A percentile compares a stretch with the other conserved stretches of the same genome.
These are phyloP conservation scores for Acrossocheilus fasciatus DNA, from an alignment of 2,797 vertebrate species.

Conservation along the genomic window DNA sequence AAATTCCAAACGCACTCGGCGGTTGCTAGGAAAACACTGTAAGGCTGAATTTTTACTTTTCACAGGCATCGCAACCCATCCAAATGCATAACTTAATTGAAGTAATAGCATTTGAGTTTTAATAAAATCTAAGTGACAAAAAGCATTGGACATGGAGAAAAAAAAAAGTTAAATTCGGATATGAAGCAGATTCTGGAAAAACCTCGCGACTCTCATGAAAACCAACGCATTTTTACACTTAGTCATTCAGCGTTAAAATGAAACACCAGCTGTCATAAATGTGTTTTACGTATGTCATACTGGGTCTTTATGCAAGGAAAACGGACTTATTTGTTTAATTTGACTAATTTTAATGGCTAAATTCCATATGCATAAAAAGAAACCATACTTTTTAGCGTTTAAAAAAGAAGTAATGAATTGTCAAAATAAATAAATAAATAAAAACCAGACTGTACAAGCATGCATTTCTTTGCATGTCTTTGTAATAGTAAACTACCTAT, in stretches of 20 bases:
- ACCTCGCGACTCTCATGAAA: background rate
- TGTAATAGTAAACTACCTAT: background rate
- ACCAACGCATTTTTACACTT: background rate
- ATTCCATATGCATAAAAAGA: background rate
- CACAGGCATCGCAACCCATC: background rate
- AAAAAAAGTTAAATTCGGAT: background rate
- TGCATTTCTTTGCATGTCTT: background rate
- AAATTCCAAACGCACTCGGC: slow-evolving; percentile 29
- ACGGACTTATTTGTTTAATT: background rate
- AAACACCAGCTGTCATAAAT: background rate
- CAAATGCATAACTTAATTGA: background rate
- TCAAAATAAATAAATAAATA: background rate
- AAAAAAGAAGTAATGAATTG: background rate
- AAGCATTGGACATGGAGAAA: background rate
- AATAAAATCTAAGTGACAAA: background rate
- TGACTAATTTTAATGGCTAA: background rate
- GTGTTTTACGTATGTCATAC: background rate
- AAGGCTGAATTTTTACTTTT: background rate
- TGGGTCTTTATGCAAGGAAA: background rate
- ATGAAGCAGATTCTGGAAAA: background rate
- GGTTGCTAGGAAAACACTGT: slow-evolving; percentile 47
- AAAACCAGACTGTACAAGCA: background rate
- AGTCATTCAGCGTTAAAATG: no score
- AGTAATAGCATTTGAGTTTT: background rate
- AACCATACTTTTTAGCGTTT: background rate